phyloP scores from a whole-genome alignment of 1,140 invertebrate genomes.

The Helicoverpa zea region DNA sequence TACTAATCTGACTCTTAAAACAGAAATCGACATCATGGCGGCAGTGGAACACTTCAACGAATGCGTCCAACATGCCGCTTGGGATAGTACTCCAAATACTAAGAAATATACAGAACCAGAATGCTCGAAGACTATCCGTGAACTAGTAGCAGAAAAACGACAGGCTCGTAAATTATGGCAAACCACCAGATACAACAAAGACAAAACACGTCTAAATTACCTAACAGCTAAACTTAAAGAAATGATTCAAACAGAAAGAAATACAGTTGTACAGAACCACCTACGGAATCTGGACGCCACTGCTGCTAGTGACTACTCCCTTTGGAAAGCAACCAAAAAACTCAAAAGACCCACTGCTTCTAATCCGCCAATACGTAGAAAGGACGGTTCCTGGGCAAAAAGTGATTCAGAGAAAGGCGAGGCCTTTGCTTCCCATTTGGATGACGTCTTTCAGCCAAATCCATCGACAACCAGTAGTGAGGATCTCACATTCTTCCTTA shows the following conservation, averaged over 20 bases:
- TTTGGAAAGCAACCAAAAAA: conserved; percentile 52
- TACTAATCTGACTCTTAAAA: too few relatives aligned
- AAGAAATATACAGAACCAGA: neutral
- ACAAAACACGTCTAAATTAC: neutral
- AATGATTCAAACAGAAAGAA: conserved; percentile 25
- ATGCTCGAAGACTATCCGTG: neutral
- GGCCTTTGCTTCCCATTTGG: neutral
- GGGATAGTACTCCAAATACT: conserved; percentile 48
- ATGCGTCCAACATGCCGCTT: conserved; percentile 52
- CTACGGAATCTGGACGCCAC: conserved; percentile 48
- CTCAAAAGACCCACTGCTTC: neutral
- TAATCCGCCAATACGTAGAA: conserved; percentile 9
- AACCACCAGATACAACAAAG: neutral
- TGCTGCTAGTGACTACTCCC: conserved; percentile 49
- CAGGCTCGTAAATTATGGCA: conserved; percentile 18
- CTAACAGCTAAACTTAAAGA: conserved; percentile 47
- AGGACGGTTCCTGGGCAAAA: conserved; percentile 21
- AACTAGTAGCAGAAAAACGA: neutral
- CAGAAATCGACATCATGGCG: too few relatives aligned
- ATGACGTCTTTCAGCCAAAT: conserved; percentile 1
- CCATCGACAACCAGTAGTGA: neutral
- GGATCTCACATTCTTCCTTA: neutral
- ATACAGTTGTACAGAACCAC: conserved; percentile 37
- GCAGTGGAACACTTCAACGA: conserved; percentile 40
- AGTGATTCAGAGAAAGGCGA: neutral